These are phyloP conservation scores for Euglossa dilemma DNA, from an alignment of 1,140 invertebrate genomes.

Conservation along the genomic window DNA sequence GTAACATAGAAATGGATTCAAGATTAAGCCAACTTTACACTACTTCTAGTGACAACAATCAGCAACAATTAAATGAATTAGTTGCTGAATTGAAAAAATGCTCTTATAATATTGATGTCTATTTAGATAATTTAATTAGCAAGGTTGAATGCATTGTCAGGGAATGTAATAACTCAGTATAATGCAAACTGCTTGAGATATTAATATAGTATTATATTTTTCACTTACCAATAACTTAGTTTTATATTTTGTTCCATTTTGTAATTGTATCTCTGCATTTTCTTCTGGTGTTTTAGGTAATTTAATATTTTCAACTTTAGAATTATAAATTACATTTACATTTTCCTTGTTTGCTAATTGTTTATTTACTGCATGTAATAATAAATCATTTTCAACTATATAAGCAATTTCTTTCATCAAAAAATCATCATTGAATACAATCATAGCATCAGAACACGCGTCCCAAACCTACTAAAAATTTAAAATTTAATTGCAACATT, in stretches of 20 bases:
- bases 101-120: conserved; percentile 69
- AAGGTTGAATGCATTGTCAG: conserved; percentile 70
- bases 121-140: conserved; percentile 68
- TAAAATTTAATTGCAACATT: conserved; percentile 37
- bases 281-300: conserved; percentile 62
- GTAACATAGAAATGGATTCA: conserved; percentile 31
- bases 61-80: conserved; percentile 72
- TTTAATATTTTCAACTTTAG: conserved; percentile 72
- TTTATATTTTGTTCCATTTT: conserved; percentile 73
- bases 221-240: conserved; percentile 77
- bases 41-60: conserved; percentile 61
- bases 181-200: not conserved
- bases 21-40: conserved; percentile 66
- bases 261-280: conserved; percentile 65
- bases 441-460: conserved; percentile 92
- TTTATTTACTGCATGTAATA: conserved; percentile 88
- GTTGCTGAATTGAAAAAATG: conserved; percentile 72
- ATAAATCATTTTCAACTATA: conserved; percentile 97
- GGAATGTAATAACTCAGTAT: conserved; percentile 46
- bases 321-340: conserved; percentile 79
- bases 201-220: conserved; percentile 10
- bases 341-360: conserved; percentile 77
- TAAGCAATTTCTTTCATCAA: conserved; percentile 90
- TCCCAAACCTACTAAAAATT: conserved; percentile 91
- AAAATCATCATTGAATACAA: conserved; percentile 91